Evolutionary conservation across 2,797 vertebrate species (phyloP), one percentile per base, ranked within the genome.

Genomic region (Sitta carolinensis): DNA sequence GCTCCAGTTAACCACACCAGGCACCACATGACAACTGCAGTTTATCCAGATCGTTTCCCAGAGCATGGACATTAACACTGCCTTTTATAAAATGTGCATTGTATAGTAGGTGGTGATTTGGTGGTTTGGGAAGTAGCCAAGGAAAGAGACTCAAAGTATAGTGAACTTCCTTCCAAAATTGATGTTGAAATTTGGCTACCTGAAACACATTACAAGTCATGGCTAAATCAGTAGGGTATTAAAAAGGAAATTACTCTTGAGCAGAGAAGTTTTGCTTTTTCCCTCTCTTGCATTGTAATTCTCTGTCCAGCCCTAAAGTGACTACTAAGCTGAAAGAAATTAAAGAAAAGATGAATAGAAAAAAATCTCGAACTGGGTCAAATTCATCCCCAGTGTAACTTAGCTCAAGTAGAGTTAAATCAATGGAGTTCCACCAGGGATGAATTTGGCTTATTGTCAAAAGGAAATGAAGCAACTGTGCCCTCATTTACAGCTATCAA

Each of bases 391-490:
- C 84, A 86, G 92, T 61, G 95, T 90, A 96, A 38, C 80, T 91
- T 88, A 93, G 94, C 91, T 96, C 84, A 96, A 96, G 93, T 84
- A 92, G 87, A 95, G 87, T 96, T 96, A 96, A 96, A 96, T 95
- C 92, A 97, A 94, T 91, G 95, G 85, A 88, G 76, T 82, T 96
- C 74, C 95, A 97, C 96, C n/a, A 67, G 95, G 94, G 96, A 96
- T 93, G 83, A 93, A 96, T 96, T 94, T 97, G 96, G 96, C 91
- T 94, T 93, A 95, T 76, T 93, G 94, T 96, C 96, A 97, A 96
- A 96, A 96, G 95, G 96, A 97, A 97, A 97, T 96, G 95, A 97
- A 97, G 94, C 92, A 96, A 96, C 91, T 96, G 63, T 93, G 91
- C 93, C 91, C 95, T 96, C 96, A 96, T 96, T 97, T 96, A 81